phyloP scores from a whole-genome alignment of 2,797 vertebrate species.

The Esox lucius region DNA sequence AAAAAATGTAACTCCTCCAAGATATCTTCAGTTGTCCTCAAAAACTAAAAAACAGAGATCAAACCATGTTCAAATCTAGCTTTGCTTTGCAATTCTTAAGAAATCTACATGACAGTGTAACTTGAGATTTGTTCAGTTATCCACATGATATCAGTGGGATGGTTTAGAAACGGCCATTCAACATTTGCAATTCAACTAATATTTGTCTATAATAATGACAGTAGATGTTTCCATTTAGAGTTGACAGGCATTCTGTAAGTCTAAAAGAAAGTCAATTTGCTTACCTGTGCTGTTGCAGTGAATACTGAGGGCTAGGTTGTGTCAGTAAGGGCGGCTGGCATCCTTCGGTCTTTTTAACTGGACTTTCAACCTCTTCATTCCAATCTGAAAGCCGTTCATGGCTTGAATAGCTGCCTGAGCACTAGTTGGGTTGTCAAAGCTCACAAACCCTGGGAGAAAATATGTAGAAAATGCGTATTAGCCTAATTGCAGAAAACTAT shows the following conservation, averaged over 20 bases:
- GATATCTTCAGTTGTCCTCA: constrained; percentile 75
- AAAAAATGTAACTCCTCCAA: constrained; percentile 75
- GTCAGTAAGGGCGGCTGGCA: constrained; percentile 95
- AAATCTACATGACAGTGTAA: constrained; percentile 43
- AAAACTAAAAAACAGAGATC: constrained; percentile 64
- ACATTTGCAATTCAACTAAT: constrained; percentile 58
- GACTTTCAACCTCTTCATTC: constrained; percentile 98
- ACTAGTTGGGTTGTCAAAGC: constrained; percentile 97
- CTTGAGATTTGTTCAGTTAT: constrained; percentile 60
- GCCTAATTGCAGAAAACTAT: not conserved
- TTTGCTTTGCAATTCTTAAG: not conserved
- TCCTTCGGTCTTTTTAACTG: constrained; percentile 98
- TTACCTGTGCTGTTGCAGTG: constrained; percentile 80
- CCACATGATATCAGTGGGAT: constrained; percentile 65
- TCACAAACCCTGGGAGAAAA: constrained; percentile 87
- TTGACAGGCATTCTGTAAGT: constrained; percentile 50
- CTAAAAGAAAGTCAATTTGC: constrained; percentile 8
- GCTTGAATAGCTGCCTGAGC: constrained; percentile 97
- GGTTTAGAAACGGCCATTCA: constrained; percentile 61
- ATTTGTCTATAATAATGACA: constrained; percentile 67
- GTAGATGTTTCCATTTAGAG: constrained; percentile 48
- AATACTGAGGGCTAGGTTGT: constrained; percentile 66
- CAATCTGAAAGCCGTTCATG: constrained; percentile 99
- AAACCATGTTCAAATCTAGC: constrained; percentile 2
- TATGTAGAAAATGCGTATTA: not conserved